Conservation (phyloP, 2,888 invertebrate genomes). For the Drosophila lacicola region DNA sequence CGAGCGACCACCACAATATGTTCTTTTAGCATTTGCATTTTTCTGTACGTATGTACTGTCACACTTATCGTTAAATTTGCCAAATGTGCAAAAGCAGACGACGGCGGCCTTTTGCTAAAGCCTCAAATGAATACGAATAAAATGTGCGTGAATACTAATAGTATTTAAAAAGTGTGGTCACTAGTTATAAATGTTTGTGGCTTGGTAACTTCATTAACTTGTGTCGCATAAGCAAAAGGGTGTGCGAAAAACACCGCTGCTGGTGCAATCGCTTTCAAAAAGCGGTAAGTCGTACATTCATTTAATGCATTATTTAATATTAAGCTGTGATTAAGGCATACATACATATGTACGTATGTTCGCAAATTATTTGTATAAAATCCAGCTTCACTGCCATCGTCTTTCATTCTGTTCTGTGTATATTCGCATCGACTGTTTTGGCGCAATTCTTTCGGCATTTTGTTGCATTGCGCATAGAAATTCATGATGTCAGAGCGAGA, state of each 20-base stretch:
- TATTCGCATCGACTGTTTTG: conserved; percentile 72
- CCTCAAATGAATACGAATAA: conserved; percentile 13
- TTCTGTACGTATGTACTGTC: conserved; percentile 16
- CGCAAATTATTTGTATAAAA: neutral
- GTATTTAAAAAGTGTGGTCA: neutral
- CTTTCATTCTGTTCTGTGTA: conserved; percentile 36
- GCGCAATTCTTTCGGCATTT: conserved; percentile 72
- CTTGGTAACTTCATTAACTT: neutral
- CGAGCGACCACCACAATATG: conserved; percentile 6
- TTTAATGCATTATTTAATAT: conserved; percentile 20
- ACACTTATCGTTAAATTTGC: conserved; percentile 45
- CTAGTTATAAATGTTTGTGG: conserved; percentile 3
- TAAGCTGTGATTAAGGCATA: conserved; percentile 6
- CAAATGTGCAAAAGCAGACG: conserved; percentile 52
- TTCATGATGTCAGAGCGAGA: conserved; percentile 43
- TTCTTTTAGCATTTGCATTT: conserved; percentile 10
- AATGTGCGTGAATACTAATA: conserved; percentile 12
- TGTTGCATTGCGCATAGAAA: conserved; percentile 38
- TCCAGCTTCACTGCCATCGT: conserved; percentile 15
- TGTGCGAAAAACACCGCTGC: conserved; percentile 44
- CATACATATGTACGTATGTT: neutral
- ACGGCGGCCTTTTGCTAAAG: conserved; percentile 8
- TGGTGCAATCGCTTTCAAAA: conserved; percentile 30
- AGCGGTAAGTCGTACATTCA: conserved; percentile 41
- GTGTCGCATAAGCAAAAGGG: conserved; percentile 10